A percentile compares a stretch with the other conserved stretches of the same genome.
Evolutionary conservation across 2,888 invertebrate genomes (phyloP).

Genomic region (Mesodorylaimus sp.): DNA sequence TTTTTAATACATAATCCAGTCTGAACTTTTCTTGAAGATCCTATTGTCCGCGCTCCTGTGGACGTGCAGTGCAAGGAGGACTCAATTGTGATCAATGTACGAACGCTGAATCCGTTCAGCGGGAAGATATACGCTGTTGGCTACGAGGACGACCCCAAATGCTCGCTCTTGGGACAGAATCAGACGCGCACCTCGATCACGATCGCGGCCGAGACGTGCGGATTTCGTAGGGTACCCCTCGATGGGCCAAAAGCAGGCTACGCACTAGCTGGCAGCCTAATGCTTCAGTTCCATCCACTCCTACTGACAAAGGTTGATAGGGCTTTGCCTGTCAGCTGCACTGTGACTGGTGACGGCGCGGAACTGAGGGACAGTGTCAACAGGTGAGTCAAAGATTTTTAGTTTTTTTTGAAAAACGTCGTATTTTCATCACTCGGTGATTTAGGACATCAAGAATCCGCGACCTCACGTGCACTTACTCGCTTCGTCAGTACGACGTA

Average conservation of each 20-base stretch:
- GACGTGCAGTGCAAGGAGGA: conserved; percentile 22
- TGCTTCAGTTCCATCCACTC: conserved; percentile 26
- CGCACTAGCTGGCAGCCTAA: conserved; percentile 21
- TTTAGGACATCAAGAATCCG: too few relatives aligned
- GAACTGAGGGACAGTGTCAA: too few relatives aligned
- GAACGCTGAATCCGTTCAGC: conserved; percentile 22
- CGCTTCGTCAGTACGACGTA: conserved; percentile 20
- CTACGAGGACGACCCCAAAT: conserved; percentile 20
- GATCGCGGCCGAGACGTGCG: neutral
- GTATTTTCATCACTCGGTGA: too few relatives aligned
- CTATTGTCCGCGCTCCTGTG: conserved; percentile 22
- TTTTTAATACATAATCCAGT: neutral
- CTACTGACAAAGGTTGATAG: conserved; percentile 24
- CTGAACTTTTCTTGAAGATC: conserved; percentile 14
- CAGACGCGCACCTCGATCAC: neutral
- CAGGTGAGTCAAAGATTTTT: too few relatives aligned
- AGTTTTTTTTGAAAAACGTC: too few relatives aligned
- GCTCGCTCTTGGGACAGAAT: conserved; percentile 9
- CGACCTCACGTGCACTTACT: conserved; percentile 24
- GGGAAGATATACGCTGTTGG: conserved; percentile 23
- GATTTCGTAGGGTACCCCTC: neutral
- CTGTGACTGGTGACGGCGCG: conserved; percentile 16
- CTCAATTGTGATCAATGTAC: conserved; percentile 21
- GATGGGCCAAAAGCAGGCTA: conserved; percentile 15
- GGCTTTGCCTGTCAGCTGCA: conserved; percentile 21